phyloP scores from a whole-genome alignment of 1,140 invertebrate species.

The Trichonephila clavipes region DNA sequence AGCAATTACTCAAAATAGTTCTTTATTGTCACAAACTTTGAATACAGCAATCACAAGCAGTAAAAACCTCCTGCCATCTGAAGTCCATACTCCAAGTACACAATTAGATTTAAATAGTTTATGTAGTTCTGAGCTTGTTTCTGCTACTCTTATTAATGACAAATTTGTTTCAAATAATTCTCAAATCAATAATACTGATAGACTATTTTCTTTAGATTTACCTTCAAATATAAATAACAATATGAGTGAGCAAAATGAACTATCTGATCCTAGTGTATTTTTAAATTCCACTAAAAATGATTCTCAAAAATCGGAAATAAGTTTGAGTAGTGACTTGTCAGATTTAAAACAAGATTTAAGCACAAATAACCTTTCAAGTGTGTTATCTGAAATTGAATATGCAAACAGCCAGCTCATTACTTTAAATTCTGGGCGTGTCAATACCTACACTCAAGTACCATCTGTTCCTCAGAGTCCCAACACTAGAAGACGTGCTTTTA shows the following conservation, averaged over 20 bases:
- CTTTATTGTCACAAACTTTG: neutral
- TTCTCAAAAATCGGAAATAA: conserved; percentile 29
- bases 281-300: conserved; percentile 55
- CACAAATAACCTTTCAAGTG: conserved; percentile 35
- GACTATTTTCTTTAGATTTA: conserved; percentile 31
- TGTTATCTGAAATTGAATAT: conserved; percentile 5
- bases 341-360: conserved; percentile 46
- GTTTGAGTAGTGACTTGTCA: conserved; percentile 1
- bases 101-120: conserved; percentile 27
- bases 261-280: conserved; percentile 63
- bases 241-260: neutral
- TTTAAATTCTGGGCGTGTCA: conserved; percentile 34
- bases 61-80: neutral
- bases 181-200: conserved; percentile 47
- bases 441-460: conserved; percentile 77
- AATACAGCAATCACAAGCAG: neutral
- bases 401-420: neutral
- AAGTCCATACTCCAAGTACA: neutral
- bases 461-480: conserved; percentile 84
- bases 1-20: neutral
- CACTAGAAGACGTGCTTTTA: conserved; percentile 88
- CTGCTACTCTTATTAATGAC: neutral
- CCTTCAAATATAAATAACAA: neutral
- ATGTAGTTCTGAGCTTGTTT: conserved; percentile 20
- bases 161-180: conserved; percentile 41